Evolutionary conservation across 2,888 invertebrate species (phyloP).

Genomic region (Meteorus colon): DNA sequence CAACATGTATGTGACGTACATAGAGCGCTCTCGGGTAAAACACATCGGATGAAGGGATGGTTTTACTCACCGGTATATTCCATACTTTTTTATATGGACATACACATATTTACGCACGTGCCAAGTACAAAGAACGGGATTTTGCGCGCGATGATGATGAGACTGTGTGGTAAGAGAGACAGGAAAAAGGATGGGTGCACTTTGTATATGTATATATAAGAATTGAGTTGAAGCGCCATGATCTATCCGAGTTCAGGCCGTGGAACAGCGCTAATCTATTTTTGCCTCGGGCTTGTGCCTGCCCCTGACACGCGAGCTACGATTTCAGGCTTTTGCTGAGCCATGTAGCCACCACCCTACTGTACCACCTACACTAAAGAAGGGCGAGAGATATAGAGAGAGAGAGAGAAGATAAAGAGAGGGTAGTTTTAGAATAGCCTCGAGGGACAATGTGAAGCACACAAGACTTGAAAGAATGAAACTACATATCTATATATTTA

Average conservation of each 20-base stretch:
- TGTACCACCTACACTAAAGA: slow-evolving; percentile 36
- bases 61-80: background rate
- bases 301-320: slow-evolving; percentile 62
- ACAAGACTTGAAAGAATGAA: slow-evolving; percentile 39
- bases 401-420: slow-evolving; percentile 21
- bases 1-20: too few species aligned
- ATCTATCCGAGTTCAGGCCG: slow-evolving; percentile 43
- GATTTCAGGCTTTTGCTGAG: slow-evolving; percentile 49
- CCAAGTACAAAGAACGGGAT: slow-evolving; percentile 58
- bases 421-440: slow-evolving; percentile 31
- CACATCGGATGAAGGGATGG: background rate
- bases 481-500: background rate
- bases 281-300: slow-evolving; percentile 64
- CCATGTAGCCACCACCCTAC: slow-evolving; percentile 14
- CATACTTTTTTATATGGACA: background rate
- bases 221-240: slow-evolving; percentile 45
- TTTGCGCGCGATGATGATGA: slow-evolving; percentile 3
- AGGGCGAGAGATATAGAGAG: slow-evolving; percentile 24
- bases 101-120: slow-evolving; percentile 56
- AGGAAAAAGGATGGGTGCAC: slow-evolving; percentile 4
- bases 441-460: slow-evolving; percentile 10
- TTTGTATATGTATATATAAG: slow-evolving; percentile 26
- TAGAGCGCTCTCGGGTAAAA: background rate
- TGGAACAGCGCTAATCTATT: slow-evolving; percentile 63
- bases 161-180: slow-evolving; percentile 25